These are phyloP conservation scores for Spodoptera litura DNA, from an alignment of 1,140 invertebrate genomes.

Conservation along the genomic window DNA sequence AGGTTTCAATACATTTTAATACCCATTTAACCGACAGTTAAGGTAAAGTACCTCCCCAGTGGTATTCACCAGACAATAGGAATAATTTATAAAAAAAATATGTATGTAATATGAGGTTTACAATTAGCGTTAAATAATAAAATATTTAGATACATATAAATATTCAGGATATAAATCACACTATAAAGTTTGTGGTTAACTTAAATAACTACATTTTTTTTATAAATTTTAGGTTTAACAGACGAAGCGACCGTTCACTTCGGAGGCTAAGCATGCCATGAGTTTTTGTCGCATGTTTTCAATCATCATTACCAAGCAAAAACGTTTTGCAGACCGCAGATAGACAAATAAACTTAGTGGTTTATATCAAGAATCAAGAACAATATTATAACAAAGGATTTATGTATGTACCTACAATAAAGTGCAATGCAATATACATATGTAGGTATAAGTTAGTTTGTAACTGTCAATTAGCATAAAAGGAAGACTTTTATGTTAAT, in stretches of 20 bases:
- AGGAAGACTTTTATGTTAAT: not conserved
- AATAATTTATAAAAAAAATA: not conserved
- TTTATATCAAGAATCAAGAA: not conserved
- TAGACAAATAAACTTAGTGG: constrained; percentile 9
- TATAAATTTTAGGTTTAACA: not conserved
- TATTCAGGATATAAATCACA: not conserved
- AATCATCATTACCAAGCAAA: constrained; percentile 17
- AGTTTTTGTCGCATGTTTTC: constrained; percentile 12
- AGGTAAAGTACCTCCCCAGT: not conserved
- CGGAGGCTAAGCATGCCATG: not conserved
- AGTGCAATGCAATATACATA: not conserved
- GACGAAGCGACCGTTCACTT: constrained; percentile 1
- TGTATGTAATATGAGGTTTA: not conserved
- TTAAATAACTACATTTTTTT: not conserved
- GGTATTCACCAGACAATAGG: not conserved
- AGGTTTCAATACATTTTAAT: constrained; percentile 8
- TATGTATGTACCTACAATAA: not conserved
- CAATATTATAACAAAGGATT: constrained; percentile 5
- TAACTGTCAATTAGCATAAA: not conserved
- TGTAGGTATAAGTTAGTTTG: not conserved
- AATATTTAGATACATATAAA: not conserved
- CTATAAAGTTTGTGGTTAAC: not conserved
- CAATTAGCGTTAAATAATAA: not conserved
- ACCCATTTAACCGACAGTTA: constrained; percentile 3
- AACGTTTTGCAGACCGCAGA: not conserved